These are phyloP conservation scores for Acanthurus lineatus DNA, from an alignment of 2,797 vertebrate species.

Conservation along the genomic window DNA sequence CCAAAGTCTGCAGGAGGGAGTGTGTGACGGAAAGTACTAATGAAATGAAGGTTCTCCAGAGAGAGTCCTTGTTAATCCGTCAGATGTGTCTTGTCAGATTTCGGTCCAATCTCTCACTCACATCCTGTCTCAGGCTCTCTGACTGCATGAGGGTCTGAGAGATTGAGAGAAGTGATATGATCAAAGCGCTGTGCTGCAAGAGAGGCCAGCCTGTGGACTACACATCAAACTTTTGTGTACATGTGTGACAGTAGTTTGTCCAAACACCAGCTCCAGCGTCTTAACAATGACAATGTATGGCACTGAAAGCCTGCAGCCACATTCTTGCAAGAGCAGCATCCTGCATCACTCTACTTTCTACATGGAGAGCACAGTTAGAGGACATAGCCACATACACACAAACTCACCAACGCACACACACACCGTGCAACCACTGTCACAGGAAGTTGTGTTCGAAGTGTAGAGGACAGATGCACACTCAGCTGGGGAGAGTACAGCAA, in stretches of 20 bases:
- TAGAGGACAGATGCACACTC: conserved; percentile 76
- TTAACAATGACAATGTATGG: conserved; percentile 81
- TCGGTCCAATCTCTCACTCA: conserved; percentile 13
- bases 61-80: conserved; percentile 24
- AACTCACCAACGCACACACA: conserved; percentile 36
- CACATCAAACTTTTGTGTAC: conserved; percentile 47
- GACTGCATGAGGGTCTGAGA: conserved; percentile 18
- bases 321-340: conserved; percentile 74
- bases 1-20: conserved; percentile 2
- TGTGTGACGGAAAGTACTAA: conserved; percentile 17
- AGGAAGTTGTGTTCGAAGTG: conserved; percentile 73
- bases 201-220: conserved; percentile 29
- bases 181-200: conserved; percentile 27
- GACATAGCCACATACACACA: conserved; percentile 57
- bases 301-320: conserved; percentile 81
- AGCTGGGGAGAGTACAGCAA: conserved; percentile 63
- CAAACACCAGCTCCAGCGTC: conserved; percentile 49
- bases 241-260: conserved; percentile 39
- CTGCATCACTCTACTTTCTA: conserved; percentile 72
- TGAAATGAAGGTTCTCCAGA: conserved; percentile 24
- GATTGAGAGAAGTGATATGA: conserved; percentile 16
- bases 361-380: conserved; percentile 75
- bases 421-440: conserved; percentile 60
- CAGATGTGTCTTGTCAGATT: conserved; percentile 28
- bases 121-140: neutral